Evolutionary conservation across 2,888 invertebrate species (phyloP), one percentile per base, ranked within the genome.

Genomic region (Thera obeliscata): DNA sequence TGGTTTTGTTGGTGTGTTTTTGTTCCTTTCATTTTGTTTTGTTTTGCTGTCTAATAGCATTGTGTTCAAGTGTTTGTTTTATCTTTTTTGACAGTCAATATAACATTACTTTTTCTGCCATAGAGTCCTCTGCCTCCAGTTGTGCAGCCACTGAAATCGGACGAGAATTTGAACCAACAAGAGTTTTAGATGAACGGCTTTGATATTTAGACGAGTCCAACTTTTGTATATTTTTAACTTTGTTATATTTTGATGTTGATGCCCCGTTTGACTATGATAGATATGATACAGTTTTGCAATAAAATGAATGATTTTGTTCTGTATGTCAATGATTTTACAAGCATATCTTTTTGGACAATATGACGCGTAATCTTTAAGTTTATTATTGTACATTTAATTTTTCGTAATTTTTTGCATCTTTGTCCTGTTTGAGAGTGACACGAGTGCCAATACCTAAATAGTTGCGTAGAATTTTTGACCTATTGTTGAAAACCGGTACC

Each of bases 111-210:
- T 81, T 87, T 88, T 88, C 88, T 90, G 76, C 76, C 78, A 71
- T 94, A 96, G 96, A 96, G 96, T 93, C 96, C 96, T 82, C 91
- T 95, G 85, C 96, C 96, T 84, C 94, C 94, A 79, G 87, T 88
- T 80, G 88, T 89, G 86, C 94, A 93, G 86, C 91, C 91, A 83
- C 95, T 95, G 84, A 95, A 95, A 81, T 95, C 96, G 79, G 96
- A 96, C 86, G 96, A 96, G 87, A 96, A 96, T 93, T 94, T 96
- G 91, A 96, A 96, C 91, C 95, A 96, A 83, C 95, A 95, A 83
- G 94, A 95, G 85, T 94, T 91, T 91, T 94, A 94, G 81, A 41
- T 67, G 72, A 74, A 80, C 77, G 80, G 80, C 77, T 76, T 82
- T 83, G 81, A 75, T 82, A 67, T 66, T 65, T 81, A 84, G 77